Percentiles rank a stretch among this genome's conserved stretches.
These are phyloP conservation scores for Cetonia aurata DNA, from an alignment of 2,888 invertebrate species.

Conservation along the genomic window DNA sequence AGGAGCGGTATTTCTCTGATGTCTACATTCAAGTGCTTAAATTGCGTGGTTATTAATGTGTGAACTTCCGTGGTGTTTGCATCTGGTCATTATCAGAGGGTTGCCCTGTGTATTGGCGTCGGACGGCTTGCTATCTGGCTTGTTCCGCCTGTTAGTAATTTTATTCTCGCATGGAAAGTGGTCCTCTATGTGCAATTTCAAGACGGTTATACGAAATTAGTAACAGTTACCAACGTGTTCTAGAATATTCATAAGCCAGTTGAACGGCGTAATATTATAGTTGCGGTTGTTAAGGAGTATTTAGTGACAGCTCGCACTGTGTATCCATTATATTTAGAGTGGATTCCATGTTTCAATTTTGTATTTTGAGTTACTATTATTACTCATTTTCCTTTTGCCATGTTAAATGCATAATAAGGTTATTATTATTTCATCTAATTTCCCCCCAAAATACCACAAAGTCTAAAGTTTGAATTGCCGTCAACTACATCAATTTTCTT, in stretches of 20 bases:
- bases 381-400: too few species aligned
- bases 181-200: constrained; percentile 31
- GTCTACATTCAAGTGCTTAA: constrained; percentile 29
- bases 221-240: constrained; percentile 18
- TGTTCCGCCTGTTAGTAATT: constrained; percentile 30
- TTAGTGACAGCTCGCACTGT: constrained; percentile 6
- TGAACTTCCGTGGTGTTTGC: constrained; percentile 23
- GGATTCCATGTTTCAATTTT: not conserved
- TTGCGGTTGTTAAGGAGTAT: constrained; percentile 18
- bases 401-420: too few species aligned
- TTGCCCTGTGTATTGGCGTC: constrained; percentile 8
- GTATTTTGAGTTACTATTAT: too few species aligned
- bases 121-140: constrained; percentile 19
- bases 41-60: constrained; percentile 40
- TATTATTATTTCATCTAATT: too few species aligned
- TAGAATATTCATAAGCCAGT: constrained; percentile 30
- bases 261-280: constrained; percentile 17
- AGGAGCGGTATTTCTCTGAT: constrained; percentile 1
- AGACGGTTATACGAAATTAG: constrained; percentile 35
- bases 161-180: constrained; percentile 31
- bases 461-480: too few species aligned
- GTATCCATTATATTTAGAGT: not conserved
- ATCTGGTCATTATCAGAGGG: constrained; percentile 27
- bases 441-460: too few species aligned
- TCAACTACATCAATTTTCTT: too few species aligned